A percentile compares a stretch with the other conserved stretches of the same genome.
Evolutionary conservation across 2,888 invertebrate species (phyloP).

Genomic region (Apodemia mormo): DNA sequence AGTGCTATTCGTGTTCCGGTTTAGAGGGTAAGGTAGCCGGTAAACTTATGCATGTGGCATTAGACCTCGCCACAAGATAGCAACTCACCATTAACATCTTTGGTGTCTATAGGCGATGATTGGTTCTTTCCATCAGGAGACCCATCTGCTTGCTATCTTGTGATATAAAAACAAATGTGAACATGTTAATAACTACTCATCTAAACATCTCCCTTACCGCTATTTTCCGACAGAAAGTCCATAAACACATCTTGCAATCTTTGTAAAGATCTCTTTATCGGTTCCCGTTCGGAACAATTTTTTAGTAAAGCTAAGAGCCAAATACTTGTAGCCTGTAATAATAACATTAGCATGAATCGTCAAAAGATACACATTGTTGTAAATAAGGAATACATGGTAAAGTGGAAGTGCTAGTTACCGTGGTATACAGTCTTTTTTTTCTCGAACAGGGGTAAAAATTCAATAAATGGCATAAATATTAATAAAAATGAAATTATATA

Average conservation of each 20-base stretch:
- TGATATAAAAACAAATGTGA: background rate
- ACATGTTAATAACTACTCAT: background rate
- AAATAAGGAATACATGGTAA: too few species aligned
- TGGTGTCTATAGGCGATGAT: too few species aligned
- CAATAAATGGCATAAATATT: too few species aligned
- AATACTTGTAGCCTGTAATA: slow-evolving; percentile 88
- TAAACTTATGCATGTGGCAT: too few species aligned
- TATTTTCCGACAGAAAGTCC: slow-evolving; percentile 92
- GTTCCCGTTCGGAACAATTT: slow-evolving; percentile 87
- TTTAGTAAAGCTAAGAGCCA: slow-evolving; percentile 94
- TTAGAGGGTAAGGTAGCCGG: too few species aligned
- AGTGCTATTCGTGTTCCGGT: too few species aligned
- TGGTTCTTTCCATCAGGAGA: background rate
- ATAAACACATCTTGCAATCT: slow-evolving; percentile 92
- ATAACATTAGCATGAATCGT: background rate
- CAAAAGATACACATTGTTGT: background rate
- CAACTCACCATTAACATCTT: too few species aligned
- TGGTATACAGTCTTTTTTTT: too few species aligned
- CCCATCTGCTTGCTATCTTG: background rate
- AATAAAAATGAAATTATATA: too few species aligned
- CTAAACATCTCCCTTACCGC: slow-evolving; percentile 83
- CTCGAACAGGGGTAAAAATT: too few species aligned
- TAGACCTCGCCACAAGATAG: too few species aligned
- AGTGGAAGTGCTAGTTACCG: background rate
- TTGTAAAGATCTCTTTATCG: slow-evolving; percentile 85